These are phyloP conservation scores for Hemistola chrysoprasaria DNA, from an alignment of 2,888 invertebrate species.

Conservation along the genomic window DNA sequence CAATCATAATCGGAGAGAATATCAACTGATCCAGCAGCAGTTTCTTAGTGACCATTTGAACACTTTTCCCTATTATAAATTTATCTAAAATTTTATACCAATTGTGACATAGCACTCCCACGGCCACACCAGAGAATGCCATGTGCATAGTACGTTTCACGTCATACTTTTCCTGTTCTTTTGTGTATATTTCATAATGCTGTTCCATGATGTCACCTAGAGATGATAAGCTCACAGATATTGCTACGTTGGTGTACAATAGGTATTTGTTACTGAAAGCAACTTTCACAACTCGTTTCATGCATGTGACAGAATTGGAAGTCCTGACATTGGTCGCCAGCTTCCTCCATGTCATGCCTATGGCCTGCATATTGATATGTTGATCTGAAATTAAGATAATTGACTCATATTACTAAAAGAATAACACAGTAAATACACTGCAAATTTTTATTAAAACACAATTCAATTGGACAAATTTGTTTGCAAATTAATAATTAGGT, in stretches of 20 bases:
- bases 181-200: constrained; percentile 87
- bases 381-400: constrained; percentile 19
- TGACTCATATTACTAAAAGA: too few relatives aligned
- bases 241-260: constrained; percentile 90
- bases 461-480: too few relatives aligned
- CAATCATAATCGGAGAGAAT: constrained; percentile 92
- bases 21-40: constrained; percentile 92
- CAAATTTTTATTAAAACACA: too few relatives aligned
- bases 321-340: constrained; percentile 48
- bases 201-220: constrained; percentile 93
- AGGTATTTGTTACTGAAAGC: constrained; percentile 88
- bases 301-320: constrained; percentile 36
- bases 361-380: constrained; percentile 35
- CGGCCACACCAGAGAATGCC: constrained; percentile 89
- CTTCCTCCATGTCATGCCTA: constrained; percentile 58
- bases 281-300: constrained; percentile 50
- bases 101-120: constrained; percentile 92
- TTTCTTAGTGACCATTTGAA: constrained; percentile 88
- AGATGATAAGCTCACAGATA: constrained; percentile 90
- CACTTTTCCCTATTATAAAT: constrained; percentile 87
- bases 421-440: too few relatives aligned
- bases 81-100: constrained; percentile 94
- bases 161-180: constrained; percentile 84
- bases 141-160: constrained; percentile 87
- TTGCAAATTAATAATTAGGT: too few relatives aligned